A percentile compares a stretch with the other conserved stretches of the same genome.
Evolutionary conservation across 2,888 invertebrate genomes (phyloP).

Genomic region (Ormia ochracea): DNA sequence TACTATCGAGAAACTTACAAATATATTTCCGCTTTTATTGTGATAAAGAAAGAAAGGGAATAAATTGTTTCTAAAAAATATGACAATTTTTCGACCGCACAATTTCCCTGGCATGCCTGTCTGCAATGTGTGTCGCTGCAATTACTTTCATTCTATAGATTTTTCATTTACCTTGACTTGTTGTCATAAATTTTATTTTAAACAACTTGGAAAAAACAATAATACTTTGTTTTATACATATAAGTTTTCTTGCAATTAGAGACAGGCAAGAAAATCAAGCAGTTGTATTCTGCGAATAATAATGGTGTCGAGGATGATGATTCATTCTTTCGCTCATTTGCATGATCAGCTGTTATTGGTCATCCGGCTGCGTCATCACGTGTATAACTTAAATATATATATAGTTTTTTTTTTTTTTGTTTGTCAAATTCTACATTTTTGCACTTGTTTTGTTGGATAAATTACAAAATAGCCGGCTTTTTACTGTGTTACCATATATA

Average conservation of each 20-base stretch:
- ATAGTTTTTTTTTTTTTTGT: background rate
- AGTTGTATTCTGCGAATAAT: background rate
- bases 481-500: conserved; percentile 65
- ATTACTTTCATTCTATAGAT: conserved; percentile 62
- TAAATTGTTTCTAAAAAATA: too few relatives aligned
- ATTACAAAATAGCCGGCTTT: conserved; percentile 54
- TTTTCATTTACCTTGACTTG: conserved; percentile 45
- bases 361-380: conserved; percentile 50
- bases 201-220: background rate
- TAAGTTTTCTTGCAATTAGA: background rate
- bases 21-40: too few relatives aligned
- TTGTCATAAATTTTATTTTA: conserved; percentile 23
- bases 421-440: too few relatives aligned
- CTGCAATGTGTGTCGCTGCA: conserved; percentile 57
- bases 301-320: conserved; percentile 36
- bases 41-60: too few relatives aligned
- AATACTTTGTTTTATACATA: background rate
- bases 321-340: conserved; percentile 49
- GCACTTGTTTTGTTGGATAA: conserved; percentile 23
- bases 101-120: background rate
- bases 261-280: background rate
- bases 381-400: background rate
- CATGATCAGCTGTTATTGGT: conserved; percentile 54
- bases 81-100: too few relatives aligned
- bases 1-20: too few relatives aligned